Evolutionary conservation across 2,888 invertebrate genomes (phyloP), one percentile per base, ranked within the genome.

Genomic region (Ommatoiulus sabulosus): DNA sequence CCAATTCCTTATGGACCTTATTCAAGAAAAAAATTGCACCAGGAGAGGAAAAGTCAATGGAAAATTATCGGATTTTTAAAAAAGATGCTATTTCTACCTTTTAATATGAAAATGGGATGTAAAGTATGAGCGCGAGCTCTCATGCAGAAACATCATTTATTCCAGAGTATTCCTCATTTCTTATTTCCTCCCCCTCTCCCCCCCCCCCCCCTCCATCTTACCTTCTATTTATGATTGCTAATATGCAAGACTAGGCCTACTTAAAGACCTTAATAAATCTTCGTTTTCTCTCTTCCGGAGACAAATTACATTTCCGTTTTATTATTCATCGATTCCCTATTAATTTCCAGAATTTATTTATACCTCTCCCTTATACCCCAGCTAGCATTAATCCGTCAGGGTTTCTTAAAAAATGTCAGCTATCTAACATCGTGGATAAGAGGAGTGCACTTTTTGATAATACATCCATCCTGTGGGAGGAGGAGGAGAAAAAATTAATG

Each of bases 301-400:
- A 72, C 72, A 72, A 72, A 72, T 72, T 72, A 24, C 72, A 72
- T 72, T 24, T 7, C 72, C 24, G 63, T 24, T 72, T 72, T 72
- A 72, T 20, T 72, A 72, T 72, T 72, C 72, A 72, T 72, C 72
- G 72, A 72, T 72, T 24, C n/a, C 72, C 72, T 72, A 72, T 72
- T 72, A 72, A 72, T 72, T 72, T 72, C 7, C 7, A 72, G 72
- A 72, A 24, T 72, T 72, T 17, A 72, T 24, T 72, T 72, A 24
- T 7, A 20, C 72, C 24, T 3, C 72, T 5, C 24, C 24, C 24
- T 52, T 15, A 15, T 3, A 52, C 6, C 15, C 52, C 52, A n/a
- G n/a, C n/a, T 52, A 3, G 52, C 52, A 15, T 12, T 15, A 52
- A 63, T 63, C 63, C 63, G 63, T 20, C 20, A 8, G 20, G n/a